These are phyloP conservation scores for Poeciliopsis paucimaculata DNA, from an alignment of 2,797 vertebrate species.

Conservation along the genomic window DNA sequence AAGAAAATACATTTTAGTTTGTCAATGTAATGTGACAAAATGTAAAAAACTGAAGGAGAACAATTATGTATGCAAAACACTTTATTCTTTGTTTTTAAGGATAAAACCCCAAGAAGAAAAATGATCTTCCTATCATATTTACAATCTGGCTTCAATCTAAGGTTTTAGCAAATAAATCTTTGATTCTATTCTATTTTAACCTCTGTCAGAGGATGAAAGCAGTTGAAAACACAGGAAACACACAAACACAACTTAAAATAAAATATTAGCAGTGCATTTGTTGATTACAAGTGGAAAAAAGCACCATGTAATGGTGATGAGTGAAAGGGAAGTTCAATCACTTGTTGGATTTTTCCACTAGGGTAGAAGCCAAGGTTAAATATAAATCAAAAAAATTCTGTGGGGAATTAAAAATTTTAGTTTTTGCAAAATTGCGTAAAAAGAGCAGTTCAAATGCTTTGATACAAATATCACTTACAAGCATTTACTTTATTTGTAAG, in stretches of 20 bases:
- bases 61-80: neutral
- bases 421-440: neutral
- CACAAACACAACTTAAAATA: conserved; percentile 45
- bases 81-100: conserved; percentile 14
- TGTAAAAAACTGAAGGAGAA: neutral
- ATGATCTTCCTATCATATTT: neutral
- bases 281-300: conserved; percentile 40
- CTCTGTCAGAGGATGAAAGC: conserved; percentile 30
- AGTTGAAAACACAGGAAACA: conserved; percentile 47
- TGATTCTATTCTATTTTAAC: conserved; percentile 8
- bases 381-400: neutral
- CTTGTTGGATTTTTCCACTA: conserved; percentile 31
- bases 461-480: neutral
- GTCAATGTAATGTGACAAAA: neutral
- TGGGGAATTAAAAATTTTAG: neutral
- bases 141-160: neutral
- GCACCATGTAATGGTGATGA: conserved; percentile 37
- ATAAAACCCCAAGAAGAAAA: neutral
- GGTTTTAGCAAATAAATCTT: conserved; percentile 8
- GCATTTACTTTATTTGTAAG: neutral
- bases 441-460: too few species aligned
- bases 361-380: neutral
- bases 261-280: conserved; percentile 33
- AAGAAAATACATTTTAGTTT: neutral
- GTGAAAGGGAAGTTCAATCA: conserved; percentile 44